Evolutionary conservation across 2,888 invertebrate species (phyloP).

Genomic region (Aleiodes alternator): DNA sequence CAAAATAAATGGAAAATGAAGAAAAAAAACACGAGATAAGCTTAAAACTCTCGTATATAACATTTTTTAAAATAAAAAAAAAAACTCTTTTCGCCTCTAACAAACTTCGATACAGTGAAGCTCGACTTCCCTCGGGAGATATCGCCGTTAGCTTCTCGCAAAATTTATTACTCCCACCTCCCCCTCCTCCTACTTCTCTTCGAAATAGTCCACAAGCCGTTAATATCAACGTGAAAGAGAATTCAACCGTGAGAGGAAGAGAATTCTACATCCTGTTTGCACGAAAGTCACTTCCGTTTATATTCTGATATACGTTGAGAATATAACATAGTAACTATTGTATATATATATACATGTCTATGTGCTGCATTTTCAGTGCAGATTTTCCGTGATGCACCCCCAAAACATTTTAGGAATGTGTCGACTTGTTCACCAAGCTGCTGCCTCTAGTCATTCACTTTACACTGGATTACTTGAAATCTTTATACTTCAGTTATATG

Average conservation of each 20-base stretch:
- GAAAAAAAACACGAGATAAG: too few relatives aligned
- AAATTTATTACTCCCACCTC: slow-evolving; percentile 45
- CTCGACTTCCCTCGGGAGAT: slow-evolving; percentile 29
- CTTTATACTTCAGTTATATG: too few relatives aligned
- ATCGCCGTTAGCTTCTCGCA: slow-evolving; percentile 47
- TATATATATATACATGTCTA: too few relatives aligned
- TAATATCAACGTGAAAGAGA: slow-evolving; percentile 42
- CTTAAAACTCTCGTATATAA: too few relatives aligned
- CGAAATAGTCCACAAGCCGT: slow-evolving; percentile 43
- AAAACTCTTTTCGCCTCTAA: slow-evolving; percentile 23
- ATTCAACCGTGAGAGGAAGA: slow-evolving; percentile 11
- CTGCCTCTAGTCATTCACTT: not conserved
- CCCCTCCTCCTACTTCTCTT: too few relatives aligned
- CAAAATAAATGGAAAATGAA: too few relatives aligned
- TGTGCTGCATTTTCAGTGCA: slow-evolving; percentile 25
- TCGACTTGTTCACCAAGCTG: slow-evolving; percentile 27
- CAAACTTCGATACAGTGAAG: not conserved
- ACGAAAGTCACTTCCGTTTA: slow-evolving; percentile 43
- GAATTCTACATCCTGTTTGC: slow-evolving; percentile 16
- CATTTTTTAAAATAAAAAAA: not conserved
- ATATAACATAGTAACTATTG: too few relatives aligned
- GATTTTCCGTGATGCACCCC: slow-evolving; percentile 26
- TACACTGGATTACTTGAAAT: too few relatives aligned
- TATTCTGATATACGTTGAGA: not conserved
- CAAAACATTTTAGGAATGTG: slow-evolving; percentile 8